Percentiles rank a stretch among this genome's conserved stretches.
phyloP scores from a whole-genome alignment of 92 coral and sea anemone genomes.

The Galaxea fascicularis region DNA sequence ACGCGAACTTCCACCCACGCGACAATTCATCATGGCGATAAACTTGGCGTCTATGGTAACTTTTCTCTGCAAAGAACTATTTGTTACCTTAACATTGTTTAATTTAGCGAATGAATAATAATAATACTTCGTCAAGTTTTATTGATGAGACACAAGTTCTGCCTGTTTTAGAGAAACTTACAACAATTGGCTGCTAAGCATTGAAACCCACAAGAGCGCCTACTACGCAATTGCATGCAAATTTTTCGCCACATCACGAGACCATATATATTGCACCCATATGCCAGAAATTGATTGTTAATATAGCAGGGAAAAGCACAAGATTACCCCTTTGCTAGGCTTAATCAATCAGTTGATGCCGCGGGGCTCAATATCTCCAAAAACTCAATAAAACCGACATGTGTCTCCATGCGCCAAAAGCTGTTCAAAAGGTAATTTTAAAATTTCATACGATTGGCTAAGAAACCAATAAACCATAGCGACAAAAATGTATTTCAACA shows the following conservation, averaged over 20 bases:
- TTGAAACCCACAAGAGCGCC: too few relatives aligned
- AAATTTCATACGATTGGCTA: too few relatives aligned
- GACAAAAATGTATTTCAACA: not conserved
- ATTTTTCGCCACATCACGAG: too few relatives aligned
- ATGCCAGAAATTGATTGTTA: not conserved
- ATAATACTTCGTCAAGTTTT: not conserved
- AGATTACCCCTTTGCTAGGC: not conserved
- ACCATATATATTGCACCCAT: too few relatives aligned
- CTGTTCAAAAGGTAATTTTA: too few relatives aligned
- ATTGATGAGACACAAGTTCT: too few relatives aligned
- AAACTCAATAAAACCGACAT: too few relatives aligned
- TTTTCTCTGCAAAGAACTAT: not conserved
- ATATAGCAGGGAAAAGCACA: not conserved
- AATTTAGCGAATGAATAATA: not conserved
- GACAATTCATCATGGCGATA: not conserved
- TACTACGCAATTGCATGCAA: too few relatives aligned
- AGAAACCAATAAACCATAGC: too few relatives aligned
- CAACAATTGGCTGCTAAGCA: not conserved
- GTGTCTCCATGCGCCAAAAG: too few relatives aligned
- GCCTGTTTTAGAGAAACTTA: too few relatives aligned
- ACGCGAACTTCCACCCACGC: not conserved
- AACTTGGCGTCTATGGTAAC: conserved; percentile 2
- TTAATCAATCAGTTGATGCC: not conserved
- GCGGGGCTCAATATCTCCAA: not conserved
- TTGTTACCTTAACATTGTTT: not conserved